Percentiles rank a stretch among this genome's conserved stretches.
Conservation (phyloP, 2,797 vertebrate genomes). For the Pterois miles region DNA sequence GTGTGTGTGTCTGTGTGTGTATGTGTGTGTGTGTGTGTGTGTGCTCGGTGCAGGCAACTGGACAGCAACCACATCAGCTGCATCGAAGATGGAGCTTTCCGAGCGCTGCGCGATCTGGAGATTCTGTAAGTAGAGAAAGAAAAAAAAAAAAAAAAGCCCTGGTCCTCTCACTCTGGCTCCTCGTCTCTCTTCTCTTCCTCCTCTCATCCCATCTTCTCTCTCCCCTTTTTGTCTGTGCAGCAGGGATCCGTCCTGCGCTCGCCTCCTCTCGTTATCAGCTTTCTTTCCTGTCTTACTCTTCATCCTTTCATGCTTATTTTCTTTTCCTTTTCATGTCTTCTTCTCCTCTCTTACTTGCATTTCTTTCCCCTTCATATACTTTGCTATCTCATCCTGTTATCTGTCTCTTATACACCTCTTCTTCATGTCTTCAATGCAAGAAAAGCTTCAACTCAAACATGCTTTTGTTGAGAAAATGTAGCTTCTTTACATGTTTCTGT, state of each 20-base stretch:
- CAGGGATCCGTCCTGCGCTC: slow-evolving; percentile 59
- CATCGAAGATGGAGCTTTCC: slow-evolving; percentile 99
- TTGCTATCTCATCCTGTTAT: background rate
- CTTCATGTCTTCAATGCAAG: background rate
- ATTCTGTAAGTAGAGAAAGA: slow-evolving; percentile 93
- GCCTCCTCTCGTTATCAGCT: slow-evolving; percentile 27
- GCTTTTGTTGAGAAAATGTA: slow-evolving; percentile 28
- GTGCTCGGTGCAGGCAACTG: slow-evolving; percentile 91
- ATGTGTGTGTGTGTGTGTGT: slow-evolving; percentile 53
- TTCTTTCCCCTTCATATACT: slow-evolving; percentile 24
- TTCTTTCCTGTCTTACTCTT: slow-evolving; percentile 25
- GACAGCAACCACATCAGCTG: slow-evolving; percentile 99
- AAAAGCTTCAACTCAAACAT: slow-evolving; percentile 22
- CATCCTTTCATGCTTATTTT: slow-evolving; percentile 5
- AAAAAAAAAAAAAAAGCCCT: background rate
- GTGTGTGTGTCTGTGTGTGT: slow-evolving; percentile 54
- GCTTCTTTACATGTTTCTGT: slow-evolving; percentile 20
- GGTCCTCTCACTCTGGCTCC: slow-evolving; percentile 48
- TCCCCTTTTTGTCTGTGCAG: slow-evolving; percentile 51
- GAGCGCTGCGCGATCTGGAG: slow-evolving; percentile 98
- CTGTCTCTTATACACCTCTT: background rate
- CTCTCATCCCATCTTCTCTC: slow-evolving; percentile 41
- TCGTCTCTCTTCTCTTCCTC: slow-evolving; percentile 31
- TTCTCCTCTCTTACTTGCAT: slow-evolving; percentile 29
- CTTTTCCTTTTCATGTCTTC: background rate